Evolutionary conservation across 2,113 vertebrate species (phyloP).

Genomic region (Ctenomys sociabilis): DNA sequence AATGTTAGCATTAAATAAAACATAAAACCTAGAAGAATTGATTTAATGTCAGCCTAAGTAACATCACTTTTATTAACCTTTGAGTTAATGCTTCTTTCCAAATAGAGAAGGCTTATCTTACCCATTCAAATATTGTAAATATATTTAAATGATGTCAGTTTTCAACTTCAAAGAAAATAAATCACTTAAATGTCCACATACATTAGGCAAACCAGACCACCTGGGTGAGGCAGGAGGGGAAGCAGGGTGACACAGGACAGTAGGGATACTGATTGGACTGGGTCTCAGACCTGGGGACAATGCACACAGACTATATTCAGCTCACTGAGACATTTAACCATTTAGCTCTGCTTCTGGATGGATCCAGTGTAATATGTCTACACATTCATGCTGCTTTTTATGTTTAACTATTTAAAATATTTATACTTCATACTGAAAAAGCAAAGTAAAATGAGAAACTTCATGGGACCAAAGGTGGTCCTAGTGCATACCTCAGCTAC

Average conservation of each 20-base stretch:
- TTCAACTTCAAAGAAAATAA: background rate
- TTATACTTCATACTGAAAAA: background rate
- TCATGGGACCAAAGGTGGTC: background rate
- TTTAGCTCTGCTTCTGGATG: background rate
- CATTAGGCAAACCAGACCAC: background rate
- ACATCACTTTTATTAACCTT: background rate
- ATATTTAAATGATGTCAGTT: background rate
- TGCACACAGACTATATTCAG: no score
- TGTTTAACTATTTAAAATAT: background rate
- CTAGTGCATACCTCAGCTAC: background rate
- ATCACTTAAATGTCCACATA: background rate
- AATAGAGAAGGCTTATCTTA: background rate
- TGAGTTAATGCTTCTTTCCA: background rate
- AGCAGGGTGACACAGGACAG: background rate
- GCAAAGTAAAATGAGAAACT: background rate
- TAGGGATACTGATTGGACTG: fast-evolving
- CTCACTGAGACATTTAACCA: no score
- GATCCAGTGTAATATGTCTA: background rate
- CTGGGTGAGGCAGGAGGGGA: background rate
- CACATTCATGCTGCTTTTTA: background rate
- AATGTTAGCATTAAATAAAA: conserved; percentile 47
- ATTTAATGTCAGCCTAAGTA: background rate
- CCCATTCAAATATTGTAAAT: background rate
- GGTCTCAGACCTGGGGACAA: fast-evolving
- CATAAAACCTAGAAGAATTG: background rate